A percentile compares a stretch with the other conserved stretches of the same genome.
phyloP scores from a whole-genome alignment of 92 coral and sea anemone genomes.

The Bergia sp. region DNA sequence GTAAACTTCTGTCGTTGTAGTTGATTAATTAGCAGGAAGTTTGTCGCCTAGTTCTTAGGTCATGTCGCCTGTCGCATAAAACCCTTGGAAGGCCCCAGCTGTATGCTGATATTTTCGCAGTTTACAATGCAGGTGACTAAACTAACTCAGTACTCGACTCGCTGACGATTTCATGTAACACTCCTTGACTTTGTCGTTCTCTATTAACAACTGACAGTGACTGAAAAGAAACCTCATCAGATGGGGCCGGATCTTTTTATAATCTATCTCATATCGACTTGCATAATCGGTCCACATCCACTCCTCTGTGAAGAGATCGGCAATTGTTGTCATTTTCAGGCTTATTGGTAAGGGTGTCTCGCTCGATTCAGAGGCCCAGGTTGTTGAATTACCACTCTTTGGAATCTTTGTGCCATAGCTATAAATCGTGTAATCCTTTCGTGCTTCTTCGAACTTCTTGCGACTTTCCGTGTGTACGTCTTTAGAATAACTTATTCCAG shows the following conservation, averaged over 20 bases:
- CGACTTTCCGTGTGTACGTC: slow-evolving; percentile 11
- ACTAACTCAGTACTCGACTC: background rate
- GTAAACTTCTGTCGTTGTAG: no score
- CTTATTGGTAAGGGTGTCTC: slow-evolving; percentile 46
- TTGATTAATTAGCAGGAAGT: no score
- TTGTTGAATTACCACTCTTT: slow-evolving; percentile 8
- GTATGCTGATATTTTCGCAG: no score
- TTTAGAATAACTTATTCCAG: slow-evolving; percentile 31
- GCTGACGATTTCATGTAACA: background rate
- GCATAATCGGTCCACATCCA: slow-evolving; percentile 21
- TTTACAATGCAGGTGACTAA: background rate
- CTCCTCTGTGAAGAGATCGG: slow-evolving; percentile 54
- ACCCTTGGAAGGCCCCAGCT: no score
- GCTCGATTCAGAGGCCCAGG: slow-evolving; percentile 40
- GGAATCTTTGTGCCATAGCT: slow-evolving; percentile 41
- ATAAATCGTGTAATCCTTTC: slow-evolving; percentile 17
- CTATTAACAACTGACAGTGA: slow-evolving; percentile 25
- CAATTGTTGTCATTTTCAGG: slow-evolving; percentile 17
- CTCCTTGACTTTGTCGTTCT: slow-evolving; percentile 33
- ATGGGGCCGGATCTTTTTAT: slow-evolving; percentile 8
- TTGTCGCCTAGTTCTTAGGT: no score
- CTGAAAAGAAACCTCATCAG: slow-evolving; percentile 37
- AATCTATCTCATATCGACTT: slow-evolving; percentile 19
- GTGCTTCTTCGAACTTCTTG: slow-evolving; percentile 45
- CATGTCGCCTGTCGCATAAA: no score